Conservation (phyloP, 2,888 invertebrate genomes). For the Heteromurus nitidus region DNA sequence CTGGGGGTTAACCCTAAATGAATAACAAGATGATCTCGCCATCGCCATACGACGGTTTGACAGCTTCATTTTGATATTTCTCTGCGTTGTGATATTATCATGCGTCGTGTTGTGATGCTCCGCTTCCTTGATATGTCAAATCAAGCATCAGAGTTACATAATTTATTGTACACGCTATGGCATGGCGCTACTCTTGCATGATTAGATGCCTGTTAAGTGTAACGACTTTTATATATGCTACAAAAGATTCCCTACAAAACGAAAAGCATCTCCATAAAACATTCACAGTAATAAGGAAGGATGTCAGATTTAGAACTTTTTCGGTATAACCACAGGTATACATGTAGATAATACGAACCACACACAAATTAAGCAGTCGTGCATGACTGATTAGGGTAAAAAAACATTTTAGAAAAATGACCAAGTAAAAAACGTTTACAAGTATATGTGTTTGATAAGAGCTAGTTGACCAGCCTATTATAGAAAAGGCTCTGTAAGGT, state of each 20-base stretch:
- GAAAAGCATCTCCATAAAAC: too few species aligned
- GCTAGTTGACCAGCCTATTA: slow-evolving; percentile 9
- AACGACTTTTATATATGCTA: not conserved
- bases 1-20: too few species aligned
- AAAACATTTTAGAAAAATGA: slow-evolving; percentile 42
- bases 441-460: not conserved
- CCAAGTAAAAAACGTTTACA: slow-evolving; percentile 44
- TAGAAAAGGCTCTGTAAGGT: too few species aligned
- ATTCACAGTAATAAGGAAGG: too few species aligned
- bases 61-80: slow-evolving; percentile 6
- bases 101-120: slow-evolving; percentile 6
- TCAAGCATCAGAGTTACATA: slow-evolving; percentile 9
- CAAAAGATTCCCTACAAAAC: not conserved
- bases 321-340: too few species aligned
- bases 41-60: too few species aligned
- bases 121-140: slow-evolving; percentile 14
- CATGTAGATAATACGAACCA: too few species aligned
- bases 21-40: not conserved
- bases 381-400: slow-evolving; percentile 68
- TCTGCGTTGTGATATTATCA: slow-evolving; percentile 8
- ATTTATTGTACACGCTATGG: not conserved
- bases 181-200: not conserved
- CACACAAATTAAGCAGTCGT: slow-evolving; percentile 71
- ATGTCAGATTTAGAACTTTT: too few species aligned
- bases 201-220: not conserved